Conservation (phyloP, 2,888 invertebrate species). For the Leptura quadrifasciata region DNA sequence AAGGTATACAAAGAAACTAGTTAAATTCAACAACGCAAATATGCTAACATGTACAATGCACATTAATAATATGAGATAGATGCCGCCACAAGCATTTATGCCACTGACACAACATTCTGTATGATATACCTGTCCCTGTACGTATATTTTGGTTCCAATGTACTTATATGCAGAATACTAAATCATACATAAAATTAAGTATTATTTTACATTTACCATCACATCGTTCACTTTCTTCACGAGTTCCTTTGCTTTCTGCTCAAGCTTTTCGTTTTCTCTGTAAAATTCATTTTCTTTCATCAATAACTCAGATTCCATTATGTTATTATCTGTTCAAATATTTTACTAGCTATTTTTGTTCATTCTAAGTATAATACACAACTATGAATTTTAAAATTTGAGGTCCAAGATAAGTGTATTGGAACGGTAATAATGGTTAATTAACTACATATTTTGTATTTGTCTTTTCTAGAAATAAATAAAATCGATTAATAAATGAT, state of each 20-base stretch:
- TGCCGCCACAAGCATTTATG: too few relatives aligned
- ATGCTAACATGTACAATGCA: too few relatives aligned
- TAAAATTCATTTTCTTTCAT: constrained; percentile 71
- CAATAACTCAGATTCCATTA: constrained; percentile 68
- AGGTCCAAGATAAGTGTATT: background rate
- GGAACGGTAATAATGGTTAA: background rate
- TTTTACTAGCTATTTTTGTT: background rate
- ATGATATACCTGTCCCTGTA: too few relatives aligned
- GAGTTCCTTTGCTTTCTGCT: constrained; percentile 69
- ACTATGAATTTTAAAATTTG: background rate
- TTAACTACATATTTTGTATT: background rate
- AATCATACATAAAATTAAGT: too few relatives aligned
- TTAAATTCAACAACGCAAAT: too few relatives aligned
- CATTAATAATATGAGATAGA: too few relatives aligned
- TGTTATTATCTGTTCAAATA: constrained; percentile 37
- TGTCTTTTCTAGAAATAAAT: background rate
- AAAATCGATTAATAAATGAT: background rate
- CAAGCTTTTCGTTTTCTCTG: constrained; percentile 71
- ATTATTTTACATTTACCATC: constrained; percentile 63
- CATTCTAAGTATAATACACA: background rate
- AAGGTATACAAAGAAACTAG: too few relatives aligned
- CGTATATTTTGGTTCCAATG: too few relatives aligned
- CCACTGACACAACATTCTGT: too few relatives aligned
- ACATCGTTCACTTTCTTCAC: constrained; percentile 71
- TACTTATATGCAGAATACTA: too few relatives aligned